phyloP scores from a whole-genome alignment of 2,888 invertebrate species.

The Oscheius sp. region DNA sequence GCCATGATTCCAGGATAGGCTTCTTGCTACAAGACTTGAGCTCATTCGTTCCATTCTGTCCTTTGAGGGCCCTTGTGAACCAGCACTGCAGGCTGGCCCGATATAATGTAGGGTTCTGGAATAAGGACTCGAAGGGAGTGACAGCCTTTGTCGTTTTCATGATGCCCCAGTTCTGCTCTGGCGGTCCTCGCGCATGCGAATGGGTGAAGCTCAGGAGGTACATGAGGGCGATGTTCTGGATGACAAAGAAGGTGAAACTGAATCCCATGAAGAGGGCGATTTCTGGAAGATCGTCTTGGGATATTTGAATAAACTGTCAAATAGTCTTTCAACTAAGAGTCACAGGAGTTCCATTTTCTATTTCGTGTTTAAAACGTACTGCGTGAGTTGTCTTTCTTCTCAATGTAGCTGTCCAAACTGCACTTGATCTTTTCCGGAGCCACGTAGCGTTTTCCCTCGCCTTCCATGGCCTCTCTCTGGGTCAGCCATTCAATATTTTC shows the following conservation, averaged over 20 bases:
- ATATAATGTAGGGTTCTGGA: not conserved
- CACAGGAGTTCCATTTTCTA: too few species aligned
- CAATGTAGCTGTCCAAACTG: constrained; percentile 3
- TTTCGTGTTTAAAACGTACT: not conserved
- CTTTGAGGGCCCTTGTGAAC: not conserved
- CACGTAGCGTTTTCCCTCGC: constrained; percentile 23
- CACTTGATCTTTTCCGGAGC: constrained; percentile 15
- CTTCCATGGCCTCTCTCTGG: constrained; percentile 27
- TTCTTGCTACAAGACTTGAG: too few species aligned
- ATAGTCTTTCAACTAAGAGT: too few species aligned
- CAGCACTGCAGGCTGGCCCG: constrained; percentile 34
- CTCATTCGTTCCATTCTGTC: too few species aligned
- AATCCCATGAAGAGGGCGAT: constrained; percentile 7
- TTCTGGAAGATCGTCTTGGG: not conserved
- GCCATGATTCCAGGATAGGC: too few species aligned
- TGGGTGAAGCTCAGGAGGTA: not conserved
- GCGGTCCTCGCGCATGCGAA: too few species aligned
- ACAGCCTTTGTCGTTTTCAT: too few species aligned
- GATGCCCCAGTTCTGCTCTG: too few species aligned
- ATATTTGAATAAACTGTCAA: not conserved
- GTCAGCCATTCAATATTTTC: constrained; percentile 10
- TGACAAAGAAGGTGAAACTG: constrained; percentile 15
- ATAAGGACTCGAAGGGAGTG: too few species aligned
- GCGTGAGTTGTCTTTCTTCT: not conserved
- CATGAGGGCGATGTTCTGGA: constrained; percentile 20